phyloP scores from a whole-genome alignment of 2,888 invertebrate species.

The Morpho helenor region DNA sequence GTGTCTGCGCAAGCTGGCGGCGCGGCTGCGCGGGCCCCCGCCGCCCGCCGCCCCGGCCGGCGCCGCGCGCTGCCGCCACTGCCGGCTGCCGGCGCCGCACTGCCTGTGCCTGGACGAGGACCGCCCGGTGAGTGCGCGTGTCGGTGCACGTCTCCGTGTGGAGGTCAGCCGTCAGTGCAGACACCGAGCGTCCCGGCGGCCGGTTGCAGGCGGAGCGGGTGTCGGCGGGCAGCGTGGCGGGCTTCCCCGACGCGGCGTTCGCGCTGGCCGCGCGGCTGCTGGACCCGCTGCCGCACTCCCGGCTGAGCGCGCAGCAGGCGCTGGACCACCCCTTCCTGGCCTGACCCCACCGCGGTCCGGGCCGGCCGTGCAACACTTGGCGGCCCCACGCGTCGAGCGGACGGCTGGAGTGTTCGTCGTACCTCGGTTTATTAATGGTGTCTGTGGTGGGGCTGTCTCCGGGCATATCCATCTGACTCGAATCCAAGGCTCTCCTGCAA shows the following conservation, averaged over 20 bases:
- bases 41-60: conserved; percentile 21
- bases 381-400: too few relatives aligned
- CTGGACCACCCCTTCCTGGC: conserved; percentile 86
- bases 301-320: conserved; percentile 87
- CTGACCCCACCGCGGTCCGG: background rate
- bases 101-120: conserved; percentile 49
- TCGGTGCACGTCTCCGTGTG: background rate
- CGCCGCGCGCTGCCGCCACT: conserved; percentile 24
- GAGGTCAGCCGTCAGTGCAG: too few relatives aligned
- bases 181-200: background rate
- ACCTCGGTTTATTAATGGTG: too few relatives aligned
- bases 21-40: conserved; percentile 38
- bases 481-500: too few relatives aligned
- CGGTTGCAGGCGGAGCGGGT: conserved; percentile 33
- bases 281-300: conserved; percentile 86
- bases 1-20: conserved; percentile 52
- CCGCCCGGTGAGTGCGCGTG: background rate
- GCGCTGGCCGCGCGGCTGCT: conserved; percentile 84
- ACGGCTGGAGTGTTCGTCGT: too few relatives aligned
- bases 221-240: conserved; percentile 36
- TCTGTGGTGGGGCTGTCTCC: too few relatives aligned
- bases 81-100: conserved; percentile 26
- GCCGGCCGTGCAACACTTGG: background rate
- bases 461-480: too few relatives aligned
- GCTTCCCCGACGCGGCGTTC: conserved; percentile 86